These are phyloP conservation scores for Malthinus flaveolus DNA, from an alignment of 2,888 invertebrate species.

Conservation along the genomic window DNA sequence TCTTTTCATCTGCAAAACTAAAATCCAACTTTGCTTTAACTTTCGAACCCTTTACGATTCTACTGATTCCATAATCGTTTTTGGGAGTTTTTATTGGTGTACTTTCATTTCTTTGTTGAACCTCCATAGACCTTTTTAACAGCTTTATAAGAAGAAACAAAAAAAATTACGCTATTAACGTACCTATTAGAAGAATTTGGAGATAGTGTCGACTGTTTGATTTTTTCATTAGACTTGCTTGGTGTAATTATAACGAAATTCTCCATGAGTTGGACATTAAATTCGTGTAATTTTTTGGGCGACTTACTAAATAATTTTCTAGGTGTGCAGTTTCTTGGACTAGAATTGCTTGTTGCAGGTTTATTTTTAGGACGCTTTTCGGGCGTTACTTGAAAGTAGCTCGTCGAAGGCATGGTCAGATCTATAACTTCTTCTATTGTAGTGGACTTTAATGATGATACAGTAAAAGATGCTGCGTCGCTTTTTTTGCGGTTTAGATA, in stretches of 20 bases:
- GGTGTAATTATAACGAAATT: conserved; percentile 49
- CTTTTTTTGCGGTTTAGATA: background rate
- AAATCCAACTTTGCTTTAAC: conserved; percentile 45
- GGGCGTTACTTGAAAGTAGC: conserved; percentile 3
- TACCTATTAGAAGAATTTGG: conserved; percentile 37
- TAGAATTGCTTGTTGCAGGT: too few species aligned
- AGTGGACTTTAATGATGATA: conserved; percentile 6
- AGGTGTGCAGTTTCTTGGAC: conserved; percentile 14
- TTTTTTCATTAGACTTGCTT: conserved; percentile 38
- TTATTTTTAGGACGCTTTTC: conserved; percentile 32
- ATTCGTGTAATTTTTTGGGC: conserved; percentile 42
- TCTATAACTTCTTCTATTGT: background rate
- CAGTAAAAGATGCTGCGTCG: too few species aligned
- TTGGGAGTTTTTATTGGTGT: conserved; percentile 41
- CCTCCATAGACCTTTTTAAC: conserved; percentile 35
- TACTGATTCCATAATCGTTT: conserved; percentile 16
- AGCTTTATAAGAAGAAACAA: background rate
- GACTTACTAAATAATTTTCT: conserved; percentile 45
- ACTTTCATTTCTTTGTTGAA: conserved; percentile 43
- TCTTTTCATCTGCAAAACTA: conserved; percentile 11
- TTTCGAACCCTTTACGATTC: conserved; percentile 27
- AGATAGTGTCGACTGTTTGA: conserved; percentile 19
- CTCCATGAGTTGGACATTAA: conserved; percentile 47
- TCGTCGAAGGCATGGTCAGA: too few species aligned
- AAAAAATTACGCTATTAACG: conserved; percentile 9